These are phyloP conservation scores for Sialia sialis DNA, from an alignment of 2,113 vertebrate species.

Conservation along the genomic window DNA sequence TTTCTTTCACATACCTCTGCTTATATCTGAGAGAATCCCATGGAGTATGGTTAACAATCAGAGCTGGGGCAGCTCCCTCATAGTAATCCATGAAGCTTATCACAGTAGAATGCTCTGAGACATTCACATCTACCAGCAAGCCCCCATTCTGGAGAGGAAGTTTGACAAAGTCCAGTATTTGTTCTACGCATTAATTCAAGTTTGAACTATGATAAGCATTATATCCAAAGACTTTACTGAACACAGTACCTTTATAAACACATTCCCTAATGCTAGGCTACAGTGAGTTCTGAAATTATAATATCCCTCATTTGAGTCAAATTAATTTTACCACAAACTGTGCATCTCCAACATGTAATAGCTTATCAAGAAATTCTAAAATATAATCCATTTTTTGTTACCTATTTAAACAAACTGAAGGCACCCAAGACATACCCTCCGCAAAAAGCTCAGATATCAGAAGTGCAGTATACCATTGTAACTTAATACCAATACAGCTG, in stretches of 20 bases:
- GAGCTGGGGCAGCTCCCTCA: conserved; percentile 88
- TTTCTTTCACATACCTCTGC: conserved; percentile 72
- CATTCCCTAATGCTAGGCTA: neutral
- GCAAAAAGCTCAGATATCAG: neutral
- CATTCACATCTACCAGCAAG: conserved; percentile 86
- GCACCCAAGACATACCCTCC: neutral
- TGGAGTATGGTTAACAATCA: conserved; percentile 90
- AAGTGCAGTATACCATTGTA: neutral
- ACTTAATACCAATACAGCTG: neutral
- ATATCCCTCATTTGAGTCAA: neutral
- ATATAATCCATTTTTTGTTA: neutral
- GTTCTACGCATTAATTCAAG: neutral
- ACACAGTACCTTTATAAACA: neutral
- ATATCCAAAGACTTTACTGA: neutral
- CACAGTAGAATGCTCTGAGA: conserved; percentile 83
- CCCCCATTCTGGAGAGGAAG: conserved; percentile 77
- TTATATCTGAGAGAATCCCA: conserved; percentile 76
- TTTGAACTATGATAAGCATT: neutral
- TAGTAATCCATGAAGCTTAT: conserved; percentile 90
- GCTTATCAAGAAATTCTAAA: neutral
- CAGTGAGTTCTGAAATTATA: neutral
- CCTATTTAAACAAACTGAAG: neutral
- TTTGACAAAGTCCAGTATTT: neutral
- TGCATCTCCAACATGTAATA: neutral
- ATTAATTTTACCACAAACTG: neutral